phyloP scores from a whole-genome alignment of 2,113 vertebrate species.

The Ornithorhynchus anatinus region DNA sequence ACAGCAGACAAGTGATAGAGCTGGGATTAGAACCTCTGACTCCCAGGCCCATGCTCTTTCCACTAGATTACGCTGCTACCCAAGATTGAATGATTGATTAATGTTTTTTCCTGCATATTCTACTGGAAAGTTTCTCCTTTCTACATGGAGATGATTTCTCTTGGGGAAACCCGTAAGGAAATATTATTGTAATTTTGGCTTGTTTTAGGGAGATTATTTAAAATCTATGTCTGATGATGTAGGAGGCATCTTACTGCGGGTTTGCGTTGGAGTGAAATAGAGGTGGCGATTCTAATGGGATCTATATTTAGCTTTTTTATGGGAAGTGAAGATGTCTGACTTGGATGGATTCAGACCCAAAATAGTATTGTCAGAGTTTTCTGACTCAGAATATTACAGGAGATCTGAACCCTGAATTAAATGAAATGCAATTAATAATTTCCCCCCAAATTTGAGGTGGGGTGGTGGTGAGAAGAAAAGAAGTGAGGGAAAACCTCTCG shows the following conservation, averaged over 20 bases:
- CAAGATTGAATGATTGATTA: too few species aligned
- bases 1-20: too few species aligned
- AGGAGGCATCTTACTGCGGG: too few species aligned
- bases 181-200: slow-evolving; percentile 49
- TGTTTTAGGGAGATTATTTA: not conserved
- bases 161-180: slow-evolving; percentile 14
- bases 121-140: too few species aligned
- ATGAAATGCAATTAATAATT: not conserved
- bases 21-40: too few species aligned
- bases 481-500: not conserved
- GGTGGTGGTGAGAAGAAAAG: fast-evolving
- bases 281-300: not conserved
- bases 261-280: too few species aligned
- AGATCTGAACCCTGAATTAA: not conserved
- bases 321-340: not conserved
- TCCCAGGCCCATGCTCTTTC: too few species aligned
- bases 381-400: not conserved
- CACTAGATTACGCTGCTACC: too few species aligned
- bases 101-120: too few species aligned
- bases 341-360: slow-evolving; percentile 1
- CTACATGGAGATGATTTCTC: slow-evolving; percentile 38
- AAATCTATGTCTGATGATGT: not conserved
- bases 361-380: not conserved
- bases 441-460: not conserved
- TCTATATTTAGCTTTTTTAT: not conserved